Evolutionary conservation across 1,140 invertebrate species (phyloP), one percentile per base, ranked within the genome.

Genomic region (Musca domestica): DNA sequence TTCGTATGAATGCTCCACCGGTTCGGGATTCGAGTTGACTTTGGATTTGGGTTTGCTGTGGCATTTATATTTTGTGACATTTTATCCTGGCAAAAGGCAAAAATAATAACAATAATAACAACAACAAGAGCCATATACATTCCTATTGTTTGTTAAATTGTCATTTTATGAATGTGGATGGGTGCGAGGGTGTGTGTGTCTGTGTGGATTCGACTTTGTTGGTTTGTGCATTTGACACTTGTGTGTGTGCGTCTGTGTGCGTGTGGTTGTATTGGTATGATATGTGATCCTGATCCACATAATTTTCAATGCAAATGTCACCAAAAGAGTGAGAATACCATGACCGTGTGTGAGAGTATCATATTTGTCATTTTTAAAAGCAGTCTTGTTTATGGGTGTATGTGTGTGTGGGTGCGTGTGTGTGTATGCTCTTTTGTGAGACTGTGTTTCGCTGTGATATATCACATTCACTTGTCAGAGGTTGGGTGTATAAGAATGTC

Each of bases 291-390:
- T 41, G 34, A 41, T 41, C 34, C 34, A 41, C 34, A 41, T 41
- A 41, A 41, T 41, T 41, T 41, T 41, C 34, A 41, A 41, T 41
- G 34, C 34, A 41, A 41, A 41, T 41, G 34, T 41, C 34, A 41
- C 34, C 34, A 65, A 51, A 30, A 47, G 3, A 66, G 25, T 47
- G 64, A 66, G 51, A 66, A 66, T 51, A 51, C 47, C 22, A 27
- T 51, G 22, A 47, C 74, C 77, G 73, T 77, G 76, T 77, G 76
- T 76, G 73, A 74, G 76, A 74, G 76, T 74, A 77, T 67, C 22
- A 17, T 51, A 34, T 49, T 34, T 27, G 9, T 52, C 22, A 7
- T 15, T 25, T 23, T 19, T 27, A 48, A 25, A 56, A 51, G 25
- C n/a, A 20, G 19, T 12, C 7, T 14, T 41, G 25, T 19, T 14